These are phyloP conservation scores for Cebidichthys violaceus DNA, from an alignment of 2,113 vertebrate species.

Conservation along the genomic window DNA sequence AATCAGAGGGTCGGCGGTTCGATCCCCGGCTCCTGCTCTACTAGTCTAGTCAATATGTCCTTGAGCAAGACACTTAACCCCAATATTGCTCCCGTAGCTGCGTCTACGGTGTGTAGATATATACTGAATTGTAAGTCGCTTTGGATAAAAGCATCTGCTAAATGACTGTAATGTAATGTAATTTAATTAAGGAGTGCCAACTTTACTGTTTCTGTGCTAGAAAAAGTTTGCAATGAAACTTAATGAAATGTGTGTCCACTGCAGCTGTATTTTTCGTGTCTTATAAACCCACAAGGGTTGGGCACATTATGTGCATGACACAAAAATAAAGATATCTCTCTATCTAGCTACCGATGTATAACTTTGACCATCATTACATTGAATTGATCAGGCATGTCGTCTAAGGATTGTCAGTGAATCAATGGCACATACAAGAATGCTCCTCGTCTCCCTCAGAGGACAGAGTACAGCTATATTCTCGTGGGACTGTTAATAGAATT, in stretches of 20 bases:
- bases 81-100: too few species aligned
- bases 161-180: background rate
- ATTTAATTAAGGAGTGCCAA: background rate
- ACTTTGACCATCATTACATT: background rate
- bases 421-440: background rate
- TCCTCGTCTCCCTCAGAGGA: background rate
- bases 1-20: too few species aligned
- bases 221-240: constrained; percentile 1
- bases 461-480: constrained; percentile 6
- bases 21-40: too few species aligned
- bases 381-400: background rate
- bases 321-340: background rate
- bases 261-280: background rate
- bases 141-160: too few species aligned
- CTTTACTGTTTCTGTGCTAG: background rate
- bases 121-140: too few species aligned
- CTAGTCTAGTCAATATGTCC: too few species aligned
- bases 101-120: too few species aligned
- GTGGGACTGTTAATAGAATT: background rate
- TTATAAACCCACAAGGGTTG: background rate
- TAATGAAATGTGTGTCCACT: background rate
- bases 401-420: background rate
- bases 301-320: background rate
- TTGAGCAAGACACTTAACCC: too few species aligned
- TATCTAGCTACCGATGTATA: background rate